phyloP scores from a whole-genome alignment of 2,888 invertebrate genomes.

The Branchipolynoe longqiensis region DNA sequence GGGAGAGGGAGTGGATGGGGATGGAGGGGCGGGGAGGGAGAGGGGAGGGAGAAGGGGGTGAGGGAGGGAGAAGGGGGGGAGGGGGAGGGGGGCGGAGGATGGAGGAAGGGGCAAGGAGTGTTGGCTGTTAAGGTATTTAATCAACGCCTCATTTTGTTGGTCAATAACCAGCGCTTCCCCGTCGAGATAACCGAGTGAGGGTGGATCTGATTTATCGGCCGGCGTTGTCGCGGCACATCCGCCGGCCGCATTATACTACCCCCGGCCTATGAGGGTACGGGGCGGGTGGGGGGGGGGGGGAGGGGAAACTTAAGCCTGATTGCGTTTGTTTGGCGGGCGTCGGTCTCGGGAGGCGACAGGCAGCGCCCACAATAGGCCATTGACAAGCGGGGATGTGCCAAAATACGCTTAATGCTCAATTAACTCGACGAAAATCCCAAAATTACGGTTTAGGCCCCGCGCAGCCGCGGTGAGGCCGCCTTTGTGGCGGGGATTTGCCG shows the following conservation, averaged over 20 bases:
- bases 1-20: background rate
- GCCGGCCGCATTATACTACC: constrained; percentile 9
- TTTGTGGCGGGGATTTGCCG: constrained; percentile 13
- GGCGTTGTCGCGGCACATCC: constrained; percentile 27
- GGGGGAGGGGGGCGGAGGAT: background rate
- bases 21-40: no score
- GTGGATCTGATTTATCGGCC: constrained; percentile 28
- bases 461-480: background rate
- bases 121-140: constrained; percentile 28
- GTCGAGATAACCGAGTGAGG: constrained; percentile 43
- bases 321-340: constrained; percentile 50
- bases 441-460: constrained; percentile 51
- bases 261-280: no score
- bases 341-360: constrained; percentile 29
- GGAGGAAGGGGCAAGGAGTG: no score
- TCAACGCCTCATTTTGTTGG: constrained; percentile 19
- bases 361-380: constrained; percentile 52
- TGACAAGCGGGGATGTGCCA: constrained; percentile 56
- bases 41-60: background rate
- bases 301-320: constrained; percentile 55
- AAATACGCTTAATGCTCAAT: constrained; percentile 57
- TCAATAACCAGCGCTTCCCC: constrained; percentile 10
- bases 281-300: no score
- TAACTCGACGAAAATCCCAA: constrained; percentile 57
- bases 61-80: no score